These are phyloP conservation scores for Balearica regulorum DNA, from an alignment of 2,797 vertebrate species.

Conservation along the genomic window DNA sequence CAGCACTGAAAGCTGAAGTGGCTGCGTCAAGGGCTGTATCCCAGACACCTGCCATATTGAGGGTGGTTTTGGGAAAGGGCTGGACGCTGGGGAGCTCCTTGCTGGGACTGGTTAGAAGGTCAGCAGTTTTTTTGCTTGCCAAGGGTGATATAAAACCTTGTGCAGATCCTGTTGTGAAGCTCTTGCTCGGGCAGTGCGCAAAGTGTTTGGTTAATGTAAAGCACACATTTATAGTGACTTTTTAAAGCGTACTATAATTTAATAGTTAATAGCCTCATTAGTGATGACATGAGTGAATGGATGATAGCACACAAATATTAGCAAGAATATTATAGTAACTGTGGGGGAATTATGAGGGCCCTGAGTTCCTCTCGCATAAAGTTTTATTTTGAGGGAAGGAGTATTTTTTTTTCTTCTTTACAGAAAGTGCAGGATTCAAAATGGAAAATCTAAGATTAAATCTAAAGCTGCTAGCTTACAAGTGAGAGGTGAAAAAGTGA, in stretches of 20 bases:
- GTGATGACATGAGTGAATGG: not conserved
- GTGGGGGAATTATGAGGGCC: not conserved
- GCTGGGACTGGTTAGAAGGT: not conserved
- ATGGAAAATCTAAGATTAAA: conserved; percentile 37
- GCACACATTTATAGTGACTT: not conserved
- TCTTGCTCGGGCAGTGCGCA: not conserved
- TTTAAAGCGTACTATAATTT: not conserved
- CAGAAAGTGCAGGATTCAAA: not conserved
- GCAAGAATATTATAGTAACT: not conserved
- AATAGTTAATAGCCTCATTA: not conserved
- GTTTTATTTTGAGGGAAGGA: not conserved
- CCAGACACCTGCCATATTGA: not conserved
- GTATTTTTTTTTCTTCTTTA: not conserved
- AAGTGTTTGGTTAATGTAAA: not conserved
- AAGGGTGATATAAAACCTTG: not conserved
- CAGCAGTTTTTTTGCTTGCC: not conserved
- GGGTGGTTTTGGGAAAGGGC: not conserved
- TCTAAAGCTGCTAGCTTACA: conserved; percentile 29
- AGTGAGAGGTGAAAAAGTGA: conserved; percentile 35
- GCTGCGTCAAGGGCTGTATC: not conserved
- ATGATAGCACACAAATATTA: not conserved
- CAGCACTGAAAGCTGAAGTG: not conserved
- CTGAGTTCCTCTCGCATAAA: not conserved
- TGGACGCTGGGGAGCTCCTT: not conserved
- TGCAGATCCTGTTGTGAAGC: not conserved